Conservation (phyloP, 1,140 invertebrate species). For the Aphis craccivora region DNA sequence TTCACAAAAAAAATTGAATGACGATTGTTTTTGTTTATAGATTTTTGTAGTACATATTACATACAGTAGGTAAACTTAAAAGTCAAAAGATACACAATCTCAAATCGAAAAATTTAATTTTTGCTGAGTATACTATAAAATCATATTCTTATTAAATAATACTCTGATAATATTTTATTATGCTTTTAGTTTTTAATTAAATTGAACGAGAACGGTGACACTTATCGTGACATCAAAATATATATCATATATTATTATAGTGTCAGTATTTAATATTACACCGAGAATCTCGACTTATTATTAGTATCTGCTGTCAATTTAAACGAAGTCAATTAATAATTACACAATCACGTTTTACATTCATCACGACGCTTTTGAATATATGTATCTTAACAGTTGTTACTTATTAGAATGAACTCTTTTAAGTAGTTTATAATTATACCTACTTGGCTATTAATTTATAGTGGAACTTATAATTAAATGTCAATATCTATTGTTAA, state of each 20-base stretch:
- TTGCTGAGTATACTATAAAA: background rate
- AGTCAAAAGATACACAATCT: background rate
- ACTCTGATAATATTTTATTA: background rate
- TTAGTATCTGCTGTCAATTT: background rate
- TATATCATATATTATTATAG: background rate
- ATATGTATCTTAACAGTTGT: background rate
- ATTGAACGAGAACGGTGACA: background rate
- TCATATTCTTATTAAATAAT: background rate
- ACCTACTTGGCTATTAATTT: background rate
- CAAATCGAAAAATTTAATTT: background rate
- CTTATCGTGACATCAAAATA: background rate
- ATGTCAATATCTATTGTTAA: background rate
- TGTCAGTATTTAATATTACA: background rate
- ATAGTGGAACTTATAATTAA: background rate
- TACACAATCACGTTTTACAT: constrained; percentile 11
- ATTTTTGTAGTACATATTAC: too few species aligned
- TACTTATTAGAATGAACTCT: constrained; percentile 8
- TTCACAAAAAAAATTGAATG: background rate
- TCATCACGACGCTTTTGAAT: background rate
- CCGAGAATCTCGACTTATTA: background rate
- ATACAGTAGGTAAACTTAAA: too few species aligned
- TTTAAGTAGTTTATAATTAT: background rate
- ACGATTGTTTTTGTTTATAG: too few species aligned
- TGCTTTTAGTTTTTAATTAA: background rate
- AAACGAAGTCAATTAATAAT: constrained; percentile 17